These are phyloP conservation scores for Petrocephalus sullivani DNA, from an alignment of 2,797 vertebrate genomes.

Conservation along the genomic window DNA sequence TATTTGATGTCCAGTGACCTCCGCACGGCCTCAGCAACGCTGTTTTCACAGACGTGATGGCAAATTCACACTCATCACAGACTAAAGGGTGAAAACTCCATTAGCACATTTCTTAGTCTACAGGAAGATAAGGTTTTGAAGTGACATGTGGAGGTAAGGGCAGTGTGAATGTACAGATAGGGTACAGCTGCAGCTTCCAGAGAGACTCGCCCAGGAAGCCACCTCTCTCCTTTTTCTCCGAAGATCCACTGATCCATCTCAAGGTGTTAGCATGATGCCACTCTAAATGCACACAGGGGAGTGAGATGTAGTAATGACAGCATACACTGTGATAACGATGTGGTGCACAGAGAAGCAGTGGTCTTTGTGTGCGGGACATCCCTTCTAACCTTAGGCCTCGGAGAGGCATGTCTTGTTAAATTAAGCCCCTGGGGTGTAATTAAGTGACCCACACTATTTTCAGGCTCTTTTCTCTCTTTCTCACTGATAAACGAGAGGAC, in stretches of 20 bases:
- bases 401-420: constrained; percentile 15
- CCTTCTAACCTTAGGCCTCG: constrained; percentile 18
- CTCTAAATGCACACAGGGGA: constrained; percentile 21
- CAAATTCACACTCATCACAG: constrained; percentile 41
- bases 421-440: constrained; percentile 18
- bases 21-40: constrained; percentile 22
- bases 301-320: constrained; percentile 10
- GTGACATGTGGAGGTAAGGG: constrained; percentile 30
- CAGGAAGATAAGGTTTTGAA: constrained; percentile 36
- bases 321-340: constrained; percentile 23
- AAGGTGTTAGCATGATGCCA: constrained; percentile 16
- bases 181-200: constrained; percentile 17
- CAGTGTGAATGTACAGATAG: constrained; percentile 40
- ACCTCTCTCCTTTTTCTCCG: constrained; percentile 31
- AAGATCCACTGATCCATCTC: constrained; percentile 16
- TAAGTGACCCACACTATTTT: constrained; percentile 17
- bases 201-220: constrained; percentile 33
- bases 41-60: constrained; percentile 36
- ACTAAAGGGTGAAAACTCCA: constrained; percentile 41
- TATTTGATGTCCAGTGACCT: constrained; percentile 24
- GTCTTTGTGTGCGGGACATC: background rate
- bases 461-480: background rate
- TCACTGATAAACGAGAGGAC: constrained; percentile 1
- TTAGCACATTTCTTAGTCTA: constrained; percentile 40
- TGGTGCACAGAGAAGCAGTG: background rate